Evolutionary conservation across 2,888 invertebrate species (phyloP), one percentile per base, ranked within the genome.

Genomic region (Adelphocoris suturalis): DNA sequence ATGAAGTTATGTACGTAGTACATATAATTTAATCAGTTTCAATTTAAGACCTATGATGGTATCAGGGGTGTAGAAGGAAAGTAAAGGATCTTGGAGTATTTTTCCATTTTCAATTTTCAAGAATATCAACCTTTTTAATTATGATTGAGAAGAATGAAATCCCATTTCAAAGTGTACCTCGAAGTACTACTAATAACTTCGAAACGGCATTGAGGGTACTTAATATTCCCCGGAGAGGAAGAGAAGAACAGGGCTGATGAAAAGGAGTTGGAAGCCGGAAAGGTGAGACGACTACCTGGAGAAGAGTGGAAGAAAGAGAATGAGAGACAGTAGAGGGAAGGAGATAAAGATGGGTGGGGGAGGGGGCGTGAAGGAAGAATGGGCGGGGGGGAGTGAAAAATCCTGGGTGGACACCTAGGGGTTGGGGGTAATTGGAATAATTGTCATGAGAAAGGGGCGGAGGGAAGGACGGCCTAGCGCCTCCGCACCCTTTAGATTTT

Each of bases 401-500:
- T 61, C 23, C 3, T 28, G 78, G 46, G 78, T n/a, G 16, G 78
- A 46, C 28, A 78, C 46, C 78, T 46, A 14, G 28, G 2, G 78
- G 13, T 0, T 47, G n/a, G 78, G 78, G 78, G 78, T 78, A 78
- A 78, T 78, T 78, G 78, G 78, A 78, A 78, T 78, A 78, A 78
- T 78, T 78, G 78, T 78, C 46, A 19, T 7, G n/a, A 46, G 46
- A 3, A 78, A 12, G n/a, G 47, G 47, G 37, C 14, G 78, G n/a
- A 46, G 78, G 19, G 78, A 37, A 46, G 14, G 76, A 46, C 37
- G 46, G 37, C 47, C 78, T 16, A 46, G 14, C 78, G 78, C 78
- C 78, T 78, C 46, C 28, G 76, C 78, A 46, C 47, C 78, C 57
- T 61, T 61, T 85, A 37, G 57, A 85, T 85, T 85, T 85, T 85